Evolutionary conservation across 2,888 invertebrate species (phyloP).

Genomic region (Synanthedon myopaeformis): DNA sequence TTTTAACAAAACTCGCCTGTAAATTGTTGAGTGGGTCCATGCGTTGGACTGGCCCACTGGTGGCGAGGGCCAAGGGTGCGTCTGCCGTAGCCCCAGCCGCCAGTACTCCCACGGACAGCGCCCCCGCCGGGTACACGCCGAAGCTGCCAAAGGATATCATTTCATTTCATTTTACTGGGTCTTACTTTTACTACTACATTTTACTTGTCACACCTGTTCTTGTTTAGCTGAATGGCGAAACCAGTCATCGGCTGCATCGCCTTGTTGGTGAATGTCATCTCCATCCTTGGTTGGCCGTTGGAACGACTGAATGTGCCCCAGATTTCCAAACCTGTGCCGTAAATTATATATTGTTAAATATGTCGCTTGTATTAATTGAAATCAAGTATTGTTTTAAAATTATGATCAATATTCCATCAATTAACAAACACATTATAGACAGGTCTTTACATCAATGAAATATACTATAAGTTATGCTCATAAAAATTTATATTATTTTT

Average conservation of each 20-base stretch:
- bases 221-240: slow-evolving; percentile 98
- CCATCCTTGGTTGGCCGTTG: slow-evolving; percentile 90
- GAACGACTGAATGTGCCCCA: slow-evolving; percentile 92
- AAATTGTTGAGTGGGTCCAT: slow-evolving; percentile 98
- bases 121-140: slow-evolving; percentile 88
- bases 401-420: too few species aligned
- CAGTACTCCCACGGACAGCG: slow-evolving; percentile 87
- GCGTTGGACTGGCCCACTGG: slow-evolving; percentile 88
- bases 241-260: slow-evolving; percentile 98
- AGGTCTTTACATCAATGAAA: too few species aligned
- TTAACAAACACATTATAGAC: too few species aligned
- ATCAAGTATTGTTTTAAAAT: too few species aligned
- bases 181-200: too few species aligned
- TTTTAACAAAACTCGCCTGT: slow-evolving; percentile 67
- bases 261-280: slow-evolving; percentile 95
- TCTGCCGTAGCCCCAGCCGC: slow-evolving; percentile 83
- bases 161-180: too few species aligned
- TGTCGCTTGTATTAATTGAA: too few species aligned
- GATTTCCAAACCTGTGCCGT: slow-evolving; percentile 81
- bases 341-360: too few species aligned
- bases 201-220: slow-evolving; percentile 82
- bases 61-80: slow-evolving; percentile 76
- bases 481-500: too few species aligned
- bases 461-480: too few species aligned
- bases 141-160: slow-evolving; percentile 74